These are phyloP conservation scores for Globodera rostochiensis DNA, from an alignment of 1,140 invertebrate species.

Conservation along the genomic window DNA sequence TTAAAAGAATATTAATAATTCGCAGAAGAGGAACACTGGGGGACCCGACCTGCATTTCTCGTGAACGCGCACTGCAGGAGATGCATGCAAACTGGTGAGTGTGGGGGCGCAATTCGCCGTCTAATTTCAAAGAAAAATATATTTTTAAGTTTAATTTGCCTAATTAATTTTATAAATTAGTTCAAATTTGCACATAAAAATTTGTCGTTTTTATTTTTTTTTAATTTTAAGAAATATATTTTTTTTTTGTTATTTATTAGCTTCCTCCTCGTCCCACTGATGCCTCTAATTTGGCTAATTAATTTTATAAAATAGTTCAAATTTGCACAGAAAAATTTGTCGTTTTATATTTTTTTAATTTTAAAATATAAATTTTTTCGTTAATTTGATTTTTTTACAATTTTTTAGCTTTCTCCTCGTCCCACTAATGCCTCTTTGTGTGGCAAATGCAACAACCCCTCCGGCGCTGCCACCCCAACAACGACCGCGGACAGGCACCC, in stretches of 20 bases:
- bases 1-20: neutral
- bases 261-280: no score
- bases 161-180: no score
- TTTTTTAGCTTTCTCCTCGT: conserved; percentile 56
- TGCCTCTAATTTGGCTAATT: no score
- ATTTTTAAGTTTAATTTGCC: neutral
- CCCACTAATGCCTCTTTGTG: conserved; percentile 61
- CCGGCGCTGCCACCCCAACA: neutral
- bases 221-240: no score
- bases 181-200: no score
- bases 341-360: no score
- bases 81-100: conserved; percentile 58
- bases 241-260: no score
- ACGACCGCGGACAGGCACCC: neutral
- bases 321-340: no score
- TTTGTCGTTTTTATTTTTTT: no score
- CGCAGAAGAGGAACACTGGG: conserved; percentile 60
- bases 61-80: conserved; percentile 57
- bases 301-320: no score
- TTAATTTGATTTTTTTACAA: no score
- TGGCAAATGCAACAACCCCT: conserved; percentile 34
- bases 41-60: conserved; percentile 58
- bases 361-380: no score
- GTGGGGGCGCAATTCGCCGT: neutral
- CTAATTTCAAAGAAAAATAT: neutral